Evolutionary conservation across 2,797 vertebrate genomes (phyloP), one percentile per base, ranked within the genome.

Genomic region (Helostoma temminkii): DNA sequence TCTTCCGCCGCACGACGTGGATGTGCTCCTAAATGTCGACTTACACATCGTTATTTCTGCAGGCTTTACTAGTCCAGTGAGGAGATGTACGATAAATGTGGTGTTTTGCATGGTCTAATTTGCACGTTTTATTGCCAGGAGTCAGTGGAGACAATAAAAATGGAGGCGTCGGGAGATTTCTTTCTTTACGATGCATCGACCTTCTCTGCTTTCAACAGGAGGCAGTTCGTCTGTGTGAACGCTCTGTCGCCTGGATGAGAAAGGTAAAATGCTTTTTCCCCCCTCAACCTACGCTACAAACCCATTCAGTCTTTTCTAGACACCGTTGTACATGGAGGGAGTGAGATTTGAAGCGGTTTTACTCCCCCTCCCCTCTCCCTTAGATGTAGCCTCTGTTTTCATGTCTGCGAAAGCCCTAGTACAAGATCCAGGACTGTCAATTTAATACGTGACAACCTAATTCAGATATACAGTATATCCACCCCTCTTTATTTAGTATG

Each of bases 241-340:
- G 21, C 69, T 80, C 71, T 78, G 66, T 81, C 81, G 80, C 30
- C 81, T 78, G 76, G 53, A 89, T 77, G 46, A 53, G 61, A 78
- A 86, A 91, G 89, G 91, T 92, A 91, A 88, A n/a, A 82, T 45
- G 74, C n/a, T 26, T 57, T 74, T 71, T 80, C 46, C 43, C 9
- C 41, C 39, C 43, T 75, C 25, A 67, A 71, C 49, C 63, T 43
- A 58, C 48, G 16, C 69, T 71, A 47, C 76, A 71, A 73, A 82
- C 66, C 61, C 69, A 45, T 80, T 77, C 78, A 68, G 4, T 72
- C 66, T 74, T 75, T 60, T 72, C 52, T 15, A 12, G 12, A 25
- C 71, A 49, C 69, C 47, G 58, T 76, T 43, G 42, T 76, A 49
- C 55, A 68, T 28, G 59, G 71, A 71, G 58, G 68, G 80, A 75